Percentiles rank a stretch among this genome's conserved stretches.
These are phyloP conservation scores for Oscheius myriophilus DNA, from an alignment of 2,888 invertebrate genomes.

Conservation along the genomic window DNA sequence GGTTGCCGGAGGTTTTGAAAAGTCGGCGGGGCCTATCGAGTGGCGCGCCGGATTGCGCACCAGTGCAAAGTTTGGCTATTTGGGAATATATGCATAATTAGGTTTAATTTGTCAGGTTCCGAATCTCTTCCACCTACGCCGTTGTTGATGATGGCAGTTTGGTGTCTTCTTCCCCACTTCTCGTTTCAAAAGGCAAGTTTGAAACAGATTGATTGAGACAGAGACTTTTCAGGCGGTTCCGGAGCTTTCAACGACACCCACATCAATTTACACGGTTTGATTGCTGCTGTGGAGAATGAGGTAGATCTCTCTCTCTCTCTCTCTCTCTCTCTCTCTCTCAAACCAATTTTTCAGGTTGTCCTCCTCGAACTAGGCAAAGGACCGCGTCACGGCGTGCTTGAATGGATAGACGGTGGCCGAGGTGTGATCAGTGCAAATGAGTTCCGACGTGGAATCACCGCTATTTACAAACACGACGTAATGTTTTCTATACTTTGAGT, in stretches of 20 bases:
- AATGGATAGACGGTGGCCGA: slow-evolving; percentile 47
- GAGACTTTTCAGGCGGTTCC: slow-evolving; percentile 47
- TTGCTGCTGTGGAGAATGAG: slow-evolving; percentile 41
- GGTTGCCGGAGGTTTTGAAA: no score
- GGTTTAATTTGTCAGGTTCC: no score
- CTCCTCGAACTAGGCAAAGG: slow-evolving; percentile 50
- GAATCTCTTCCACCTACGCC: slow-evolving; percentile 63
- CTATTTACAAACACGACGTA: slow-evolving; percentile 46
- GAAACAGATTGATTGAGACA: neutral
- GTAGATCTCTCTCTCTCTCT: neutral
- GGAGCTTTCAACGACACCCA: slow-evolving; percentile 56
- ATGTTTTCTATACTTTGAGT: neutral
- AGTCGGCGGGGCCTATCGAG: no score
- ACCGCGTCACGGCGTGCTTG: slow-evolving; percentile 45
- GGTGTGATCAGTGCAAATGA: slow-evolving; percentile 45
- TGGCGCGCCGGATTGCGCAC: no score
- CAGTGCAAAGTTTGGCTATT: no score
- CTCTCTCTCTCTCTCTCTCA: no score
- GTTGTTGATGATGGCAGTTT: slow-evolving; percentile 52
- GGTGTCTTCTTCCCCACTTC: slow-evolving; percentile 41
- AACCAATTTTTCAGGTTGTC: slow-evolving; percentile 30
- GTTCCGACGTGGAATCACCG: slow-evolving; percentile 47
- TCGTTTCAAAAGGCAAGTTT: slow-evolving; percentile 46
- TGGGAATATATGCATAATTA: no score
- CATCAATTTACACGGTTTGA: slow-evolving; percentile 53